A percentile compares a stretch with the other conserved stretches of the same genome.
These are phyloP conservation scores for Lycophotia porphyrea DNA, from an alignment of 2,888 invertebrate species.

Conservation along the genomic window DNA sequence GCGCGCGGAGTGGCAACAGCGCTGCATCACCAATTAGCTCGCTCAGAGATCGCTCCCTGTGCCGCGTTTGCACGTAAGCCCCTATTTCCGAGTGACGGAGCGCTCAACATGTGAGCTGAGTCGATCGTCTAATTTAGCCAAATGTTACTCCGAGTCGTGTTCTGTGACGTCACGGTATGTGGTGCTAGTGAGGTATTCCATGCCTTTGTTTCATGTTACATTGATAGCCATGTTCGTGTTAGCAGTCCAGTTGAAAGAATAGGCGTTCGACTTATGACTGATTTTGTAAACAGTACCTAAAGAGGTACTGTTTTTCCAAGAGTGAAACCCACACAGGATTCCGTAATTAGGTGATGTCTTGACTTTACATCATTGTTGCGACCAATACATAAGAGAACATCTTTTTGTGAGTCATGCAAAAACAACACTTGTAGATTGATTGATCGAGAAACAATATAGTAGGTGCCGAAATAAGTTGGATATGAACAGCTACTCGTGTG, in stretches of 20 bases:
- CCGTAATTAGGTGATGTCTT: neutral
- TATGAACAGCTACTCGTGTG: neutral
- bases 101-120: conserved; percentile 68
- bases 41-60: conserved; percentile 64
- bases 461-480: neutral
- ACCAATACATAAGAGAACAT: neutral
- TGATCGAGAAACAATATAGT: neutral
- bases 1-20: conserved; percentile 61
- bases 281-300: no score
- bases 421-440: neutral
- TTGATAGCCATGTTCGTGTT: neutral
- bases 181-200: neutral
- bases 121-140: conserved; percentile 69
- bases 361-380: neutral
- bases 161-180: conserved; percentile 23
- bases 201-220: neutral
- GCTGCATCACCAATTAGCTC: conserved; percentile 77
- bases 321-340: neutral
- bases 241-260: neutral
- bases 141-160: conserved; percentile 57
- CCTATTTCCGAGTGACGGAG: conserved; percentile 71
- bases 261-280: neutral
- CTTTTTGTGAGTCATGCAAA: neutral
- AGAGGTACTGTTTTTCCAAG: no score
- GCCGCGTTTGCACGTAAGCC: conserved; percentile 54